Conservation (phyloP, 2,113 vertebrate genomes). For the Pseudorectes ferrugineus region DNA sequence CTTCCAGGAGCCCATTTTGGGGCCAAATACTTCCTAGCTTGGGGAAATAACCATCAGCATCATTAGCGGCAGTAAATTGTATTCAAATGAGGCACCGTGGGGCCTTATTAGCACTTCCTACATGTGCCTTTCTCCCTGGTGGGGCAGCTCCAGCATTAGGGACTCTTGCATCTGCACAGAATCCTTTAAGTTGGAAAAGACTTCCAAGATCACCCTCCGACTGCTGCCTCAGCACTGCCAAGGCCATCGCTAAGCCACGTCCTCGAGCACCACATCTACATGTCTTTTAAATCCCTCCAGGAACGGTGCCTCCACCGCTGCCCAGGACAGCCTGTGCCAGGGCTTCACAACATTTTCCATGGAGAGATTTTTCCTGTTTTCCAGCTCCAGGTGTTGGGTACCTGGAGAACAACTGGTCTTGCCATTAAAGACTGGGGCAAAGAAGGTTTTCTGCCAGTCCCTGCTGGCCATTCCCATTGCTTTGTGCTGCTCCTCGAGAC, state of each 20-base stretch:
- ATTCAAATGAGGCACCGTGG: not conserved
- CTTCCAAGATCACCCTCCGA: not conserved
- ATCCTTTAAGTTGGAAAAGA: not conserved
- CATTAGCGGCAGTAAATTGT: not conserved
- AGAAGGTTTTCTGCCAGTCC: not conserved
- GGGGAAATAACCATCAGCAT: slow-evolving; percentile 30
- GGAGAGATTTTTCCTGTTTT: not conserved
- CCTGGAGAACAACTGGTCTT: not conserved
- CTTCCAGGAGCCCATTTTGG: slow-evolving; percentile 50
- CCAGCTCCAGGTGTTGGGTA: not conserved
- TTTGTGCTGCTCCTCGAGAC: not conserved
- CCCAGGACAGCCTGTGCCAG: not conserved
- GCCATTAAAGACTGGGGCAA: not conserved
- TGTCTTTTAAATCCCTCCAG: not conserved
- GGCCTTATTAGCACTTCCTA: not conserved
- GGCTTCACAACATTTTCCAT: not conserved
- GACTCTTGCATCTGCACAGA: rapidly evolving
- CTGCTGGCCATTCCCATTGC: rapidly evolving
- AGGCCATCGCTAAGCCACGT: not conserved
- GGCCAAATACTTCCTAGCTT: slow-evolving; percentile 46
- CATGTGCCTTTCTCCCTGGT: rapidly evolving
- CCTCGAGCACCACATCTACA: not conserved
- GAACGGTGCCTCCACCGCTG: not conserved
- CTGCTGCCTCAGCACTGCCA: not conserved
- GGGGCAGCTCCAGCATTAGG: not conserved